These are phyloP conservation scores for Caranx ignobilis DNA, from an alignment of 2,113 vertebrate species.

Conservation along the genomic window DNA sequence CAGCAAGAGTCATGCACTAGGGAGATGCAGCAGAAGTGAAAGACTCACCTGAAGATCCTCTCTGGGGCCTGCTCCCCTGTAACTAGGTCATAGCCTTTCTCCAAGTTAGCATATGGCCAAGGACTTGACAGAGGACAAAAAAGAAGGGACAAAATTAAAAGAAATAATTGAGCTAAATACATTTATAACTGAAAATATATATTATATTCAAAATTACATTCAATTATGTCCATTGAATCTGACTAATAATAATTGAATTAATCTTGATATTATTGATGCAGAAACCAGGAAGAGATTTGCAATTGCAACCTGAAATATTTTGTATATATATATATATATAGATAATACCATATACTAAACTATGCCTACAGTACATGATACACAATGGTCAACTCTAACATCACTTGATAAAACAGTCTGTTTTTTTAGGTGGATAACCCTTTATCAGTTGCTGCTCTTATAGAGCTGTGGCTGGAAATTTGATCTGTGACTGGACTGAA, in stretches of 20 bases:
- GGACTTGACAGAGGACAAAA: slow-evolving; percentile 83
- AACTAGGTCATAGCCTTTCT: slow-evolving; percentile 96
- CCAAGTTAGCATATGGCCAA: slow-evolving; percentile 97
- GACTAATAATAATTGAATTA: neutral
- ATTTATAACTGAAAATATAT: neutral
- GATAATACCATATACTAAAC: neutral
- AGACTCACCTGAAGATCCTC: slow-evolving; percentile 96
- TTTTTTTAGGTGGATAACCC: slow-evolving; percentile 14
- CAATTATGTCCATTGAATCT: neutral
- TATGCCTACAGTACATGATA: neutral
- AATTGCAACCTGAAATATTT: neutral
- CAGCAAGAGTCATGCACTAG: slow-evolving; percentile 26
- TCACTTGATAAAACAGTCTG: neutral
- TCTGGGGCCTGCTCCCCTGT: slow-evolving; percentile 97
- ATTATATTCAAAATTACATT: neutral
- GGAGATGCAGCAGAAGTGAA: slow-evolving; percentile 32
- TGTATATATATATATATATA: no score
- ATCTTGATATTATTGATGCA: neutral
- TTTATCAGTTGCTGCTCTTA: neutral
- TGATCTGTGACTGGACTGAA: slow-evolving; percentile 45
- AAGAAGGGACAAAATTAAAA: neutral
- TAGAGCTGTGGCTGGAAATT: slow-evolving; percentile 25
- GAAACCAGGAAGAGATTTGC: neutral
- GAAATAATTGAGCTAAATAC: neutral
- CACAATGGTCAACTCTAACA: neutral